These are phyloP conservation scores for Trichacis sp. DNA, from an alignment of 2,888 invertebrate species.

Conservation along the genomic window DNA sequence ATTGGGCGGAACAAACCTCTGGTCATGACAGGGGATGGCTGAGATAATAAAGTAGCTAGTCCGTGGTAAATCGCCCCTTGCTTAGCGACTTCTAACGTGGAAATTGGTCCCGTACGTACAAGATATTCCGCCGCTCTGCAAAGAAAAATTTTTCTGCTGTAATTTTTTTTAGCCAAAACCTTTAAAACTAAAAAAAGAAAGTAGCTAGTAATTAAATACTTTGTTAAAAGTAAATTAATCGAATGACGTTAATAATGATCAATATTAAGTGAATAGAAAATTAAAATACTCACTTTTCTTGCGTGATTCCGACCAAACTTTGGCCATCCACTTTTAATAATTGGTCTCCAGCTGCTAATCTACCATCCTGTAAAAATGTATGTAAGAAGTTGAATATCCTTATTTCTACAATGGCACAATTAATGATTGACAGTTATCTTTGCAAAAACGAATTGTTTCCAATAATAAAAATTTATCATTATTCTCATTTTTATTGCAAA, in stretches of 20 bases:
- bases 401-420: no score
- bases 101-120: slow-evolving; percentile 92
- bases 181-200: no score
- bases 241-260: no score
- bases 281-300: slow-evolving; percentile 75
- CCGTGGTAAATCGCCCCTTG: slow-evolving; percentile 98
- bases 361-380: slow-evolving; percentile 79
- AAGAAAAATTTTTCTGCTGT: no score
- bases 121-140: slow-evolving; percentile 93
- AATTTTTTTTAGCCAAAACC: no score
- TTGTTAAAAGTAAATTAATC: no score
- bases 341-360: slow-evolving; percentile 97
- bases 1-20: slow-evolving; percentile 71
- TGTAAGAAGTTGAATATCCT: no score
- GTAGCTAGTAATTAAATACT: no score
- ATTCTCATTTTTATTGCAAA: no score
- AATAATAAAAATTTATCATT: no score
- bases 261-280: neutral
- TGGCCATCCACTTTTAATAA: slow-evolving; percentile 96
- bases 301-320: slow-evolving; percentile 84
- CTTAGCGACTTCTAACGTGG: slow-evolving; percentile 95
- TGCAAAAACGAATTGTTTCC: no score
- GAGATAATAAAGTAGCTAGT: slow-evolving; percentile 90
- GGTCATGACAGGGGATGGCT: slow-evolving; percentile 86
- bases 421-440: no score